A percentile compares a stretch with the other conserved stretches of the same genome.
Conservation (phyloP, 2,888 invertebrate genomes). For the Pollenia angustigena region DNA sequence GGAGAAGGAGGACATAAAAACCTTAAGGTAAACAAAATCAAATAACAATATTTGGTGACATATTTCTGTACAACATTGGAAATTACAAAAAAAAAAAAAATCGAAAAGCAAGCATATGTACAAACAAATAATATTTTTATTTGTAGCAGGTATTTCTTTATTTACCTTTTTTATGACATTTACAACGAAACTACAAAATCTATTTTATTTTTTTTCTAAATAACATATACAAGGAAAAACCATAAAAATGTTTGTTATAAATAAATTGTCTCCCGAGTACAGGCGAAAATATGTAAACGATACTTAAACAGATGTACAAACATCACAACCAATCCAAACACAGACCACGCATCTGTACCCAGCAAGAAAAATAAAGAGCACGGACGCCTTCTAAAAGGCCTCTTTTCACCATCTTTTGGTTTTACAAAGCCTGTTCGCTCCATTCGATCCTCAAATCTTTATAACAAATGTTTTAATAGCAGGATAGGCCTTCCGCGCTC, state of each 20-base stretch:
- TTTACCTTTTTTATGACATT: constrained; percentile 59
- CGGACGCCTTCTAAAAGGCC: no score
- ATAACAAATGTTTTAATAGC: no score
- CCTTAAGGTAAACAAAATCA: constrained; percentile 33
- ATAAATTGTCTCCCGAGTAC: not conserved
- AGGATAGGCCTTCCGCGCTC: no score
- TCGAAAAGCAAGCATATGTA: constrained; percentile 33
- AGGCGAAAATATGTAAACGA: not conserved
- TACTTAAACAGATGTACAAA: constrained; percentile 1
- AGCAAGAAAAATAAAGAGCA: no score
- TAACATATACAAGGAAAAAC: constrained; percentile 24
- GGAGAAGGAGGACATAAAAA: not conserved
- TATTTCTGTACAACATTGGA: constrained; percentile 47
- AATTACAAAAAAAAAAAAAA: constrained; percentile 11
- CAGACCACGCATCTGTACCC: not conserved
- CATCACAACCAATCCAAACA: not conserved
- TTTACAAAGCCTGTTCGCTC: no score
- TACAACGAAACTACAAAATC: constrained; percentile 1
- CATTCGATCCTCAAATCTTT: no score
- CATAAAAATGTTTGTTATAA: constrained; percentile 51
- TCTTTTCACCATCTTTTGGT: no score
- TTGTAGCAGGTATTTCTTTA: constrained; percentile 56
- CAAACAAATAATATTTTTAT: constrained; percentile 49
- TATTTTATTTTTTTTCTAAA: not conserved
- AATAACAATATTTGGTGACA: constrained; percentile 58